Evolutionary conservation across 2,888 invertebrate genomes (phyloP).

Genomic region (Plebejus melissa): DNA sequence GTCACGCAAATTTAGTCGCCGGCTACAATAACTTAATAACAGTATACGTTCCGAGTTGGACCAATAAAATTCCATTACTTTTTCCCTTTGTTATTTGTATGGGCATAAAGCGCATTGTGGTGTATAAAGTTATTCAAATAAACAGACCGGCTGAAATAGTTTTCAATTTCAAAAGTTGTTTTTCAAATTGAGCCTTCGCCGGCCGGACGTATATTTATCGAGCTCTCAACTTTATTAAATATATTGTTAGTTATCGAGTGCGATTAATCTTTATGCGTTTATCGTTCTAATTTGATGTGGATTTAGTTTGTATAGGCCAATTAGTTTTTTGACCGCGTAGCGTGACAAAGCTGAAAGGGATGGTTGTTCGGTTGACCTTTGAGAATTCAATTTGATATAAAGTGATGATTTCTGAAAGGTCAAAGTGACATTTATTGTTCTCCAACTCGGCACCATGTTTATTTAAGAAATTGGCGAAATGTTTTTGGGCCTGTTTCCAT

Average conservation of each 20-base stretch:
- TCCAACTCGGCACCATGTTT: not conserved
- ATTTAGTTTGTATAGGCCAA: constrained; percentile 4
- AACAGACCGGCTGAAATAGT: constrained; percentile 30
- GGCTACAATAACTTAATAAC: constrained; percentile 22
- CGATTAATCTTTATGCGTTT: constrained; percentile 19
- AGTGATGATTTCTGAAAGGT: not conserved
- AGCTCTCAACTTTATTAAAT: constrained; percentile 15
- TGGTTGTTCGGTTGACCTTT: not conserved
- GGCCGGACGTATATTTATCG: constrained; percentile 18
- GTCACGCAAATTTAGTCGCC: constrained; percentile 23
- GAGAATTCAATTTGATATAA: not conserved
- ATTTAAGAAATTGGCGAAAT: not conserved
- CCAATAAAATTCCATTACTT: constrained; percentile 23
- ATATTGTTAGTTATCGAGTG: constrained; percentile 22
- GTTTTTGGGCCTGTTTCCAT: not conserved
- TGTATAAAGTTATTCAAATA: constrained; percentile 30
- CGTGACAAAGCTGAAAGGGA: constrained; percentile 7
- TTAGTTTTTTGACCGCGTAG: constrained; percentile 11
- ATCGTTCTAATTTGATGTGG: constrained; percentile 10
- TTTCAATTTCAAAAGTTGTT: constrained; percentile 31
- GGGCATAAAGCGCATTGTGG: constrained; percentile 30
- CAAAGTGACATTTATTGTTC: not conserved
- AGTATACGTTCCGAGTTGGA: constrained; percentile 3
- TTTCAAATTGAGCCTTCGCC: constrained; percentile 26
- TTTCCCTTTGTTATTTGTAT: constrained; percentile 29